Conservation (phyloP, 2,888 invertebrate species). For the Scaptodrosophila latifasciaeformis region DNA sequence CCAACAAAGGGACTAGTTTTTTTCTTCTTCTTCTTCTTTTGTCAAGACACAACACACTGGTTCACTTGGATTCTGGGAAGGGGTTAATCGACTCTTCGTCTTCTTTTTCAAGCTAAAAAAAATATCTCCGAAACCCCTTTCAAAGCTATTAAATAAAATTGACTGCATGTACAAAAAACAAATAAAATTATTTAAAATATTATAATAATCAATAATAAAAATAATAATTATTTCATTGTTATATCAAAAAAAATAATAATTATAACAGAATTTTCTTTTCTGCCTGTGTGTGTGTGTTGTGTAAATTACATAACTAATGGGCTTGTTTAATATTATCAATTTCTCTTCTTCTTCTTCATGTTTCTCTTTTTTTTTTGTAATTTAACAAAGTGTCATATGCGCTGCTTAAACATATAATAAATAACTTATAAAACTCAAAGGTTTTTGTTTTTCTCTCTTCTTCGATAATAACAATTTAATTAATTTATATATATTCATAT, state of each 20-base stretch:
- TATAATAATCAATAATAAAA: not conserved
- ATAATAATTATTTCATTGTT: no score
- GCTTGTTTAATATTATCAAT: slow-evolving; percentile 15
- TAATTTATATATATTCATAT: no score
- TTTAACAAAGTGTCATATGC: slow-evolving; percentile 58
- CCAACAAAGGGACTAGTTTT: slow-evolving; percentile 9
- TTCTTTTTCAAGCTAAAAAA: no score
- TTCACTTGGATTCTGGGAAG: not conserved
- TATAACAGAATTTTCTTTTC: slow-evolving; percentile 1
- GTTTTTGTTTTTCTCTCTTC: no score
- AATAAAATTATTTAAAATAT: slow-evolving; percentile 7
- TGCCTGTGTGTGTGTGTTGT: slow-evolving; percentile 9
- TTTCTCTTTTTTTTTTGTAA: slow-evolving; percentile 25
- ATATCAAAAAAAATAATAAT: not conserved
- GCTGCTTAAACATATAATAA: slow-evolving; percentile 63
- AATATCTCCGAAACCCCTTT: no score
- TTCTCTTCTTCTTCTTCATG: no score
- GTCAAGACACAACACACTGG: not conserved
- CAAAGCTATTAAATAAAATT: not conserved
- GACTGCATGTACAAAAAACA: slow-evolving; percentile 4
- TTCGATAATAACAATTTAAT: slow-evolving; percentile 63
- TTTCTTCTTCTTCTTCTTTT: slow-evolving; percentile 1
- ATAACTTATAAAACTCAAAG: slow-evolving; percentile 63
- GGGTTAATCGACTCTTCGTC: no score
- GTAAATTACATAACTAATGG: slow-evolving; percentile 23